Evolutionary conservation across 2,797 vertebrate genomes (phyloP), one percentile per base, ranked within the genome.

Genomic region (Tinamus major): DNA sequence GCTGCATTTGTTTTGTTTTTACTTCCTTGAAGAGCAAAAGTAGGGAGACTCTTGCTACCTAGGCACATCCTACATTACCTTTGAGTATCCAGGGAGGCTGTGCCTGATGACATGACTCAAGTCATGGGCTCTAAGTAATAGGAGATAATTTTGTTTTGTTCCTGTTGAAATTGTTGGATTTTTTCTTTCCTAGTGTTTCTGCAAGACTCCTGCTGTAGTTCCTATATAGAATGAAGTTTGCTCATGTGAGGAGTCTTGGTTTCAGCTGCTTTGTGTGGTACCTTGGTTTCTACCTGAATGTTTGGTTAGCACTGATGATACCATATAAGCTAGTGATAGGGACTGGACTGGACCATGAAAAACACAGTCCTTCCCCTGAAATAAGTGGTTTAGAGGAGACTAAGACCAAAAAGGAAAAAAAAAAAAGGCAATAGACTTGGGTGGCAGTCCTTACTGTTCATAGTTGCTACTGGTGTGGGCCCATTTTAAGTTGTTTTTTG

Each of bases 11-110:
- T 67, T 82, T 33, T 33, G 2, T 15, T 77, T 84, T n/a, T 49
- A 62, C 16, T 70, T 69, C 33, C 26, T 46, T 74, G 31, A 63
- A 26, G 20, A 53, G 16, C 65, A 35, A 6, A 18, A 13, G n/a
- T 1, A 1, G 12, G 26, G 56, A 59, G 56, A 17, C 23, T 65
- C 23, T 41, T 69, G 0, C 0, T 58, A 11, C 46, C 21, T 48
- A 85, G 68, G 33, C 59, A 14, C 19, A 1, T 82, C 19, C 42
- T 10, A 2, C 7, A 0, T 87, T 69, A 59, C 16, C 13, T 6
- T 15, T 17, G 59, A 33, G n/a, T 67, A 56, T 79, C 20, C 56
- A 39, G 3, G 0, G 24, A 20, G 20, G 6, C 15, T 0, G 0
- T 65, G 31, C 8, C 63, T 64, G 41, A 13, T 65, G 49, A 8